These are phyloP conservation scores for Hylaeus anthracinus DNA, from an alignment of 1,140 invertebrate species.

Conservation along the genomic window DNA sequence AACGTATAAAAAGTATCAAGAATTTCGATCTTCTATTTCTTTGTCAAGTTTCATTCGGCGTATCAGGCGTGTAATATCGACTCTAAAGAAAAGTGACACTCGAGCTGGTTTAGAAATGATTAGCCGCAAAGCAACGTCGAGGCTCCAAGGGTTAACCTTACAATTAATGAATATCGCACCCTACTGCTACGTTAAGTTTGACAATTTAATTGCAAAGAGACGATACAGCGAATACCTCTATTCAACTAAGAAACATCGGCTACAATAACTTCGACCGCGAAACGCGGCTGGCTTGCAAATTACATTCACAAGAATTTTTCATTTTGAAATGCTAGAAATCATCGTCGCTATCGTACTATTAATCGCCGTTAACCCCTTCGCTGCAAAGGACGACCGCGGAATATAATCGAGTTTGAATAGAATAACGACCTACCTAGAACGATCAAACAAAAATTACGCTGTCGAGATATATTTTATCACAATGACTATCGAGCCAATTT, in stretches of 20 bases:
- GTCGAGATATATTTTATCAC: neutral
- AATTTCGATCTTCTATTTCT: neutral
- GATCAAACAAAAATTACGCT: neutral
- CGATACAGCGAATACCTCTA: slow-evolving; percentile 51
- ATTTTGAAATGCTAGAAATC: slow-evolving; percentile 33
- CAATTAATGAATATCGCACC: slow-evolving; percentile 47
- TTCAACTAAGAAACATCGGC: slow-evolving; percentile 49
- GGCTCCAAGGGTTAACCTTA: slow-evolving; percentile 39
- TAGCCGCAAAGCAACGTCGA: neutral
- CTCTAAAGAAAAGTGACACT: neutral
- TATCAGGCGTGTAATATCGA: neutral
- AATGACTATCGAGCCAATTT: no score
- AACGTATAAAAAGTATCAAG: slow-evolving; percentile 14
- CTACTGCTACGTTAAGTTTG: slow-evolving; percentile 46
- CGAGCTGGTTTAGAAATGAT: neutral
- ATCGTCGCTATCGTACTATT: slow-evolving; percentile 25
- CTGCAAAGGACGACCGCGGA: neutral
- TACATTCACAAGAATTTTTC: slow-evolving; percentile 42
- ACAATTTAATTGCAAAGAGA: slow-evolving; percentile 52
- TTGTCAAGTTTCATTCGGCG: neutral
- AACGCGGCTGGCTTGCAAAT: slow-evolving; percentile 47
- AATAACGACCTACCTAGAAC: no score
- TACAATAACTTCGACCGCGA: slow-evolving; percentile 39
- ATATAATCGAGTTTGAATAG: no score
- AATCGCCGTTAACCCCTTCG: slow-evolving; percentile 17